Percentiles rank a stretch among this genome's conserved stretches.
phyloP scores from a whole-genome alignment of 2,888 invertebrate genomes.

The Spodoptera exigua region DNA sequence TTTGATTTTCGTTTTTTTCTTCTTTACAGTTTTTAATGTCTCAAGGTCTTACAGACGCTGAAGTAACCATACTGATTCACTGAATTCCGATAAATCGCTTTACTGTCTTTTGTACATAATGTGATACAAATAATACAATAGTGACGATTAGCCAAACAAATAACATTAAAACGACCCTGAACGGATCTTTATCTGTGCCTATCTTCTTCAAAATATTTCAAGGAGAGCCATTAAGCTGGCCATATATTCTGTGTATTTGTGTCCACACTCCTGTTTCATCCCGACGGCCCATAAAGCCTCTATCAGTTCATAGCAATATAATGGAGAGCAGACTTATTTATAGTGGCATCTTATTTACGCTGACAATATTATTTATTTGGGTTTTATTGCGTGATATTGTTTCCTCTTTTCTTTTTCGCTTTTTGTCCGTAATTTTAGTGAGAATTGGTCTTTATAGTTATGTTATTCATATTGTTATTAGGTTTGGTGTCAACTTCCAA shows the following conservation, averaged over 20 bases:
- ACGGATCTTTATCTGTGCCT: constrained; percentile 12
- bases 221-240: constrained; percentile 59
- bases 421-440: constrained; percentile 4
- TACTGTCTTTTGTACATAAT: no score
- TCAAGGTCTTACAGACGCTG: neutral
- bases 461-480: constrained; percentile 1
- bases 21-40: no score
- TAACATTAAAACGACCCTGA: no score
- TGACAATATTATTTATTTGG: constrained; percentile 48
- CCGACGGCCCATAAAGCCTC: constrained; percentile 53
- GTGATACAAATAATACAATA: no score
- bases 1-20: no score
- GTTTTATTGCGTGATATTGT: constrained; percentile 46
- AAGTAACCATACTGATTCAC: neutral
- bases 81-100: no score
- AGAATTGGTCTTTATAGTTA: constrained; percentile 1
- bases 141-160: no score
- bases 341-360: constrained; percentile 51
- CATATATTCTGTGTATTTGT: constrained; percentile 63
- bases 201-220: constrained; percentile 59
- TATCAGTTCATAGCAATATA: constrained; percentile 71
- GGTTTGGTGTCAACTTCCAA: neutral
- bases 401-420: constrained; percentile 31
- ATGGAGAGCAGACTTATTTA: constrained; percentile 60
- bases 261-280: constrained; percentile 58